Evolutionary conservation across 2,113 vertebrate genomes (phyloP), one percentile per base, ranked within the genome.

Genomic region (Pao palembangensis): DNA sequence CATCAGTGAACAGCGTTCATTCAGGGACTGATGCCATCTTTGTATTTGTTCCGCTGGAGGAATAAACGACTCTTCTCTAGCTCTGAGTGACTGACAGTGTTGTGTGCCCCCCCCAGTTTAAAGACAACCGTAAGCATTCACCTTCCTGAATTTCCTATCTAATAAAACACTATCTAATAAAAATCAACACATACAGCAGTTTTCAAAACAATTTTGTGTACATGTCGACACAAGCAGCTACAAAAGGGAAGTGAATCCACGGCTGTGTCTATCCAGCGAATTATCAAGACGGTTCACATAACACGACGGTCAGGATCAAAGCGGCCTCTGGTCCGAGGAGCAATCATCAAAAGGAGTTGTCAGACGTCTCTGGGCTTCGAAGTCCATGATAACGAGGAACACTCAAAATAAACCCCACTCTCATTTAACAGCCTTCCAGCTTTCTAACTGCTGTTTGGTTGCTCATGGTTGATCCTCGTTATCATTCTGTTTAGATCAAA

Each of bases 21-120:
- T 25, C 23, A 25, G 68, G 64, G 64, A 73, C 78, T 70, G 48
- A 80, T 84, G 78, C 68, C 64, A 62, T 82, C 78, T 88, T 83
- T 86, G 76, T 82, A 82, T 75, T 74, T 79, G 73, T 75, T 81
- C 78, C 73, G 43, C 75, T 72, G 71, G 72, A 80, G 84, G 80
- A 85, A 88, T 86, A 85, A 83, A 83, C 59, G 64, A 81, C 75
- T 85, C 78, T 83, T 86, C 46, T 81, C 65, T 85, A 80, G 42
- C 58, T 74, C 20, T 54, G 73, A 64, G 71, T 74, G 57, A 52
- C n/a, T 61, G 63, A 64, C 17, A 81, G 66, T 85, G 57, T 84
- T 59, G 47, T 72, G 69, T 15, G 25, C 25, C 25, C 25, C 13
- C 7, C n/a, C 7, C 14, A 1, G 6, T 16, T 47, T n/a, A 47